Evolutionary conservation across 2,113 vertebrate species (phyloP), one percentile per base, ranked within the genome.

Genomic region (Myotis davidii): DNA sequence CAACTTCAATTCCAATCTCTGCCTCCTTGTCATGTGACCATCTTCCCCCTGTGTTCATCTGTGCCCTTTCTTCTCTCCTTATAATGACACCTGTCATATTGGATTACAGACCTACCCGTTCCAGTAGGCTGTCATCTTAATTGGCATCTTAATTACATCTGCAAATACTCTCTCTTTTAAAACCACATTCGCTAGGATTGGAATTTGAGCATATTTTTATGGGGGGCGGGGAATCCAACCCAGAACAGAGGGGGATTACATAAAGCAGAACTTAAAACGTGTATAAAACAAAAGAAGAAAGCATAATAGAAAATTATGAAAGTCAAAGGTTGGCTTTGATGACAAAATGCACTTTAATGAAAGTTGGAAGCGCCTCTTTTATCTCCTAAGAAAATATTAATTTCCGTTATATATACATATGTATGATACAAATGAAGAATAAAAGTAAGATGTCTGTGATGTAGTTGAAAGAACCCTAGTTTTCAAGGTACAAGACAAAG

Each of bases 11-110:
- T 50, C 42, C n/a, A 50, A 5, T 56, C 42, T 76, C 13, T 61
- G 39, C 1, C 5, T 65, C 34, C 13, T 14, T 25, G 42, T 39
- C 77, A 54, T 17, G 23, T 0, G 5, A 2, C 3, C 0, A 2
- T 70, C 23, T 18, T 85, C 29, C 23, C 1, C 27, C 27, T 42
- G 1, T 29, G 48, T 42, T 20, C 37, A 3, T 92, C 7, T 27
- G 34, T 42, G 14, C 17, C 42, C 83, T 25, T 50, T 77, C 37
- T 50, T 6, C 25, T 65, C 45, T 77, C 69, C 13, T 74, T n/a
- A 12, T 32, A 64, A 39, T 1, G 23, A 34, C 5, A 29, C 56
- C 65, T 52, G 27, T 39, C 65, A 56, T 14, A 69, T 32, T 45
- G 23, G 9, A 23, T 65, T 81, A 69, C 77, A n/a, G 52, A 39